Evolutionary conservation across 2,113 vertebrate species (phyloP), one percentile per base, ranked within the genome.

Genomic region (Smithornis capensis): DNA sequence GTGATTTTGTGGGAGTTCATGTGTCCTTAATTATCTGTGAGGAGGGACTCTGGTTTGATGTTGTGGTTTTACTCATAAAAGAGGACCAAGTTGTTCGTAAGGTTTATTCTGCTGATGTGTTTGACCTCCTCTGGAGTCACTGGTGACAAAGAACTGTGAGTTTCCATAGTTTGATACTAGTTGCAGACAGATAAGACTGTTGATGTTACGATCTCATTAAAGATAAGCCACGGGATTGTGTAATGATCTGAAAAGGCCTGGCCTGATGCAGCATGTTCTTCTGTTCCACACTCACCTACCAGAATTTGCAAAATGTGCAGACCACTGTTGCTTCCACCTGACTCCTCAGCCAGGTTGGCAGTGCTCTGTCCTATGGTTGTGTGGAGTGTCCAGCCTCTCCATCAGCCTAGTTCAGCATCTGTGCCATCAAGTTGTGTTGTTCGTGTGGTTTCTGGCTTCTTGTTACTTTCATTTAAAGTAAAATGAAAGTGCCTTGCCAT

Each of bases 291-390:
- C 0, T 0, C 14, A n/a, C 1, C 1, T 86, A 47, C 22, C n/a
- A 37, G 52, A 33, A 49, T 76, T 33, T 84, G 49, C 56, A 70
- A 31, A 89, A 73, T 6, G 6, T 24, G 14, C 55, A 53, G 68
- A 4, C 22, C 9, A 4, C n/a, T 49, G 7, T 56, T 77, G 19
- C 82, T 52, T 71, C n/a, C 38, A 12, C 33, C 19, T 25, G 17
- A 17, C 42, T 71, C 19, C 37, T 86, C 49, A 57, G 9, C 56
- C 10, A 7, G n/a, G 27, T 29, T 0, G 0, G 17, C 25, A 29
- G 31, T 1, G 4, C 40, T 59, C 44, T 62, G 19, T 35, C 3
- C 0, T 28, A 3, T 0, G 0, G 33, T 14, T 0, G 0, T 35
- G 45, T 31, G n/a, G 18, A 0, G 2, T 44, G 5, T 45, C 45